Percentiles rank a stretch among this genome's conserved stretches.
These are phyloP conservation scores for Apostichopus parvimensis DNA, from an alignment of 35 echinoderm and acorn worm species.

Conservation along the genomic window DNA sequence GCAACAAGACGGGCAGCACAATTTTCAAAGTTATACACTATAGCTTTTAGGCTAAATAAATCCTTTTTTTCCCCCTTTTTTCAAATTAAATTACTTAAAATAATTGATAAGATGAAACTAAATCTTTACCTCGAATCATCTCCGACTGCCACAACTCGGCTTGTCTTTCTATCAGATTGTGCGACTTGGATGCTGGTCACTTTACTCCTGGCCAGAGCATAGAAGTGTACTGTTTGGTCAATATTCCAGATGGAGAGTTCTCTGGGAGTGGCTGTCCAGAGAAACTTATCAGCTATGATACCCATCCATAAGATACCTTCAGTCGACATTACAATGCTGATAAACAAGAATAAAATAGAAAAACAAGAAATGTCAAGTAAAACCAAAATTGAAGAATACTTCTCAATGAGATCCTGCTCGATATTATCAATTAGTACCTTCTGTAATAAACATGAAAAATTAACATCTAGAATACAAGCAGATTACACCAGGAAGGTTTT, in stretches of 20 bases:
- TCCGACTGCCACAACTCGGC: conserved; percentile 85
- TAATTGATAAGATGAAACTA: neutral
- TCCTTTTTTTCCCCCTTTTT: no score
- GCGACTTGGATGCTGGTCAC: conserved; percentile 67
- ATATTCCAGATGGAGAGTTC: conserved; percentile 80
- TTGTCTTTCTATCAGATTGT: conserved; percentile 70
- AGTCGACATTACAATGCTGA: conserved; percentile 77
- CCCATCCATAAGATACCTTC: conserved; percentile 96
- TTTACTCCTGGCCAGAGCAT: conserved; percentile 56
- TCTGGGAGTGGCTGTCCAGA: conserved; percentile 90
- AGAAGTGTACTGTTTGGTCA: conserved; percentile 60
- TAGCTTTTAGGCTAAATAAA: no score
- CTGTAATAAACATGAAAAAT: no score
- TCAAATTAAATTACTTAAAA: no score
- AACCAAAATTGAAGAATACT: no score
- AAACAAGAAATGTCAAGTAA: neutral
- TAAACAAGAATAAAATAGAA: neutral
- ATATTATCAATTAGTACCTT: no score
- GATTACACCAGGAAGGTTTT: no score
- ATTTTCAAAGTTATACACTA: no score
- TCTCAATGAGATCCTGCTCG: no score
- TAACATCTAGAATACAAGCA: no score
- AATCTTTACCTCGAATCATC: conserved; percentile 88
- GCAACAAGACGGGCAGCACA: no score
- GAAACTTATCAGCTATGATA: conserved; percentile 75